phyloP scores from a whole-genome alignment of 2,113 vertebrate species.

The Corydoras sp. region DNA sequence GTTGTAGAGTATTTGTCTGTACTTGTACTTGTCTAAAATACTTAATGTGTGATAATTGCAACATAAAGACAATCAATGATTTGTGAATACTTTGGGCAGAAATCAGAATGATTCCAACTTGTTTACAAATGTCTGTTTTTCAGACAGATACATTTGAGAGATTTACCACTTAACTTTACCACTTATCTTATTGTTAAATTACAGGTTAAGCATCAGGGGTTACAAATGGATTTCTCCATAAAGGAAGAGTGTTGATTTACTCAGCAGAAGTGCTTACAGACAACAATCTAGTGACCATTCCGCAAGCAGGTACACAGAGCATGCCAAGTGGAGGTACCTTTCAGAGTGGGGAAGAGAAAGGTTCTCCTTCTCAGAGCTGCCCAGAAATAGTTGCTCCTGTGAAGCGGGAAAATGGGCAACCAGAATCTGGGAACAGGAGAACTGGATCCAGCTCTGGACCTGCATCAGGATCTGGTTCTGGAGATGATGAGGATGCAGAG shows the following conservation, averaged over 20 bases:
- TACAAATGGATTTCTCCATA: conserved; percentile 17
- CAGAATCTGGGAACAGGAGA: background rate
- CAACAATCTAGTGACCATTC: background rate
- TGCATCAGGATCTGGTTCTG: conserved; percentile 10
- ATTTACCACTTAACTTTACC: too few relatives aligned
- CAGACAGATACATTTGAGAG: too few relatives aligned
- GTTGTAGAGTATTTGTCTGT: too few relatives aligned
- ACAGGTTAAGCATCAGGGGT: background rate
- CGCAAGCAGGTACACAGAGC: background rate
- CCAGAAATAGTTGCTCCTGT: background rate
- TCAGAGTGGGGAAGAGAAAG: conserved; percentile 30
- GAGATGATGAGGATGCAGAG: conserved; percentile 16
- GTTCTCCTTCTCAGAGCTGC: background rate
- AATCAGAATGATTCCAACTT: too few relatives aligned
- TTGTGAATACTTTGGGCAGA: too few relatives aligned
- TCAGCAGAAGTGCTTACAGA: background rate
- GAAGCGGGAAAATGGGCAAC: background rate
- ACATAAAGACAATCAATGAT: too few relatives aligned
- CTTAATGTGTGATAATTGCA: too few relatives aligned
- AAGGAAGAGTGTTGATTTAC: background rate
- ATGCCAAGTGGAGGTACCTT: conserved; percentile 27
- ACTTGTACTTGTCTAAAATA: too few relatives aligned
- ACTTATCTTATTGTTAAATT: too few relatives aligned
- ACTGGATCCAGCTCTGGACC: background rate
- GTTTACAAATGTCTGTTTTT: too few relatives aligned